Evolutionary conservation across 1,140 invertebrate genomes (phyloP).

Genomic region (Octopus sinensis): DNA sequence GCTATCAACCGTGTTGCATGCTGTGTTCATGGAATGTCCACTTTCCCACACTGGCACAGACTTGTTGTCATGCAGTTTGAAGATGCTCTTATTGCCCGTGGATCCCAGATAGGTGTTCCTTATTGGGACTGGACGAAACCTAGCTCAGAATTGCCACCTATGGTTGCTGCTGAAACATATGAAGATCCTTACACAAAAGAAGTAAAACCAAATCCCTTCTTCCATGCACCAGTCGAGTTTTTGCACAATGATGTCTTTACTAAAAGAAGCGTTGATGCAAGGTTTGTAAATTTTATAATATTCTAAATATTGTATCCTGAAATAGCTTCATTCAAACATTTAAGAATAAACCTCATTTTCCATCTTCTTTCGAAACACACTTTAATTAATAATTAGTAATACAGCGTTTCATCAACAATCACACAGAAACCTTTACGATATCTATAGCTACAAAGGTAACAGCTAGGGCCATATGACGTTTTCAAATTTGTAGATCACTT

Average conservation of each 20-base stretch:
- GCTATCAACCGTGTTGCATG: slow-evolving; percentile 21
- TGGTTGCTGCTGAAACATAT: slow-evolving; percentile 20
- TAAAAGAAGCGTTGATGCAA: not conserved
- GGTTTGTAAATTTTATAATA: too few relatives aligned
- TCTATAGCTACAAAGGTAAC: too few relatives aligned
- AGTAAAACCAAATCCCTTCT: slow-evolving; percentile 26
- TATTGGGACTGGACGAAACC: slow-evolving; percentile 33
- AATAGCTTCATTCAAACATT: too few relatives aligned
- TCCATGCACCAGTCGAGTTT: not conserved
- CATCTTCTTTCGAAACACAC: too few relatives aligned
- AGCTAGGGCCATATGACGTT: too few relatives aligned
- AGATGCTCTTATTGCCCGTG: slow-evolving; percentile 30
- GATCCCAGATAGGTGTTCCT: slow-evolving; percentile 28
- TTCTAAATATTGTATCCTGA: too few relatives aligned
- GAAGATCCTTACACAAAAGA: slow-evolving; percentile 19
- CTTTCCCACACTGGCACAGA: slow-evolving; percentile 35
- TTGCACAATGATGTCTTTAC: not conserved
- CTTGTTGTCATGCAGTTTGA: slow-evolving; percentile 35
- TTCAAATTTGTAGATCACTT: slow-evolving; percentile 21
- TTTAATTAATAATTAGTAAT: too few relatives aligned
- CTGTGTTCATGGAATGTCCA: slow-evolving; percentile 33
- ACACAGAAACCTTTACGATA: too few relatives aligned
- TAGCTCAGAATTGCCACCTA: slow-evolving; percentile 17
- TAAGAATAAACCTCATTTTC: too few relatives aligned
- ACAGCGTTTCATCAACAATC: too few relatives aligned